These are phyloP conservation scores for Mastomys natalensis DNA, from an alignment of 2,113 vertebrate species.

Conservation along the genomic window DNA sequence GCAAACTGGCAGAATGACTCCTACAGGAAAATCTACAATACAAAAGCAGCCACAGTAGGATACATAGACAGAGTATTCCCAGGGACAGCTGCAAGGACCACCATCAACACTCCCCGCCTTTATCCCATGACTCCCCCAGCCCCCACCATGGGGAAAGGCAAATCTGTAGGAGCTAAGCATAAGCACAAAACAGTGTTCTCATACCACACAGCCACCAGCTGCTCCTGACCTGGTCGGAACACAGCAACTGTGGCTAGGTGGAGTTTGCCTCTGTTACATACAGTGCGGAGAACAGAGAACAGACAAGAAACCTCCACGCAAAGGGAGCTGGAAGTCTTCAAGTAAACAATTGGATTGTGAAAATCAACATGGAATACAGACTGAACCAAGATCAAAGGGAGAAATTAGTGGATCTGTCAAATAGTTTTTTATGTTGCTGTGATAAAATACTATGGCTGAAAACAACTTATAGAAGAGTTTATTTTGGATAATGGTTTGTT, in stretches of 20 bases:
- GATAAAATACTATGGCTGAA: background rate
- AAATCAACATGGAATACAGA: background rate
- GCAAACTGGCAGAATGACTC: background rate
- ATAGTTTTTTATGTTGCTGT: background rate
- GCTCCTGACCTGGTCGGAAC: background rate
- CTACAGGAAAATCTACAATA: background rate
- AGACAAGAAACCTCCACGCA: background rate
- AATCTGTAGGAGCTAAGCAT: background rate
- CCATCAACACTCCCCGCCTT: background rate
- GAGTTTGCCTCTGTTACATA: background rate
- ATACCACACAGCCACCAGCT: background rate
- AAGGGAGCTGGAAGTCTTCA: background rate
- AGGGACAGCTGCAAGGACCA: background rate
- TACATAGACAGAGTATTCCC: background rate
- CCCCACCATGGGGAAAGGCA: background rate
- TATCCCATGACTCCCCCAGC: background rate
- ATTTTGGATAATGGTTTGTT: background rate
- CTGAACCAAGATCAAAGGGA: background rate
- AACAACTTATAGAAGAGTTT: background rate
- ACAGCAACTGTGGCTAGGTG: background rate
- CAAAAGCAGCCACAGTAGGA: background rate
- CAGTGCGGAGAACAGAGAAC: too few species aligned
- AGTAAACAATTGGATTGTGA: background rate
- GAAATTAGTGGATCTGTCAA: background rate
- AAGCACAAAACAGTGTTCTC: background rate